Evolutionary conservation across 2,888 invertebrate species (phyloP).

Genomic region (Lomographa bimaculata): DNA sequence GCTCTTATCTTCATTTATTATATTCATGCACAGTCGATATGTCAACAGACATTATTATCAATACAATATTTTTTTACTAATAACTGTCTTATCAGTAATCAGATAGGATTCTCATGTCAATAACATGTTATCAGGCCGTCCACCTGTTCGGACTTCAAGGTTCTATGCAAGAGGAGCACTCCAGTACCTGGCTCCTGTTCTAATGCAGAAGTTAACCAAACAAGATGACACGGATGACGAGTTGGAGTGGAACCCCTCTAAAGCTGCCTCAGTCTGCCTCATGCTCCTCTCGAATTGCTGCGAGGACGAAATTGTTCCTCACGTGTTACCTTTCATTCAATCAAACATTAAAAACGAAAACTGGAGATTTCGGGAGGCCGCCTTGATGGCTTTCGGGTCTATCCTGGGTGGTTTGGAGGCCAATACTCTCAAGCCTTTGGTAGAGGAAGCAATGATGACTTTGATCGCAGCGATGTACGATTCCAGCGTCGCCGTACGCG

Average conservation of each 20-base stretch:
- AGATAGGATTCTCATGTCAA: too few relatives aligned
- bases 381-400: slow-evolving; percentile 99
- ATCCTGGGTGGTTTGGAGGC: slow-evolving; percentile 96
- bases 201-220: slow-evolving; percentile 96
- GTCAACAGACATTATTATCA: too few relatives aligned
- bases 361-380: slow-evolving; percentile 97
- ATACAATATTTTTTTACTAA: too few relatives aligned
- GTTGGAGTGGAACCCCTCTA: slow-evolving; percentile 99
- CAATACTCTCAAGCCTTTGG: slow-evolving; percentile 93
- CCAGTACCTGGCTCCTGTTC: slow-evolving; percentile 96
- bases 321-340: slow-evolving; percentile 97
- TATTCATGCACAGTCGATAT: too few relatives aligned
- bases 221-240: slow-evolving; percentile 99
- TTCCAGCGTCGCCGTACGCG: slow-evolving; percentile 95
- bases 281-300: slow-evolving; percentile 99
- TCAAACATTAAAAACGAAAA: slow-evolving; percentile 96
- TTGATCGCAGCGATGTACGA: slow-evolving; percentile 98
- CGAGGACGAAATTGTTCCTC: slow-evolving; percentile 97
- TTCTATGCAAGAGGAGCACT: slow-evolving; percentile 99
- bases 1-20: too few relatives aligned
- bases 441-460: slow-evolving; percentile 98
- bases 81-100: too few relatives aligned
- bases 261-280: slow-evolving; percentile 99
- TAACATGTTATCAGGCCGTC: slow-evolving; percentile 87
- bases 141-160: slow-evolving; percentile 96